phyloP scores from a whole-genome alignment of 2,888 invertebrate species.

The Eudasyphora cyanicolor region DNA sequence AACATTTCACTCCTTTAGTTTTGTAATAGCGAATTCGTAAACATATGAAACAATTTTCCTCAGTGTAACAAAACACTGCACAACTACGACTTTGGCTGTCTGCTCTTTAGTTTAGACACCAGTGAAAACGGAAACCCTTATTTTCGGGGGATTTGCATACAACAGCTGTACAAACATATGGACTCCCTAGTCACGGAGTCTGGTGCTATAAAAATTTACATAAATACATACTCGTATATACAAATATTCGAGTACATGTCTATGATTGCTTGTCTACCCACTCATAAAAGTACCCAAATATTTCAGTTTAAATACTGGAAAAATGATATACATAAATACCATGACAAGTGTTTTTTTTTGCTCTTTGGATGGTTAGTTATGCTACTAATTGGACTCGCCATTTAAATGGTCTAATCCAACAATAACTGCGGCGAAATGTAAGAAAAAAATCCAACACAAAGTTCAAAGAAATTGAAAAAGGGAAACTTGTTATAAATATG shows the following conservation, averaged over 20 bases:
- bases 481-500: background rate
- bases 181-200: no score
- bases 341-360: background rate
- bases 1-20: no score
- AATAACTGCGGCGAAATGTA: background rate
- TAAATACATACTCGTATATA: no score
- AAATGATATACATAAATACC: constrained; percentile 14
- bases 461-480: background rate
- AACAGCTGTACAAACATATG: background rate
- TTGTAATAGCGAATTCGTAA: no score
- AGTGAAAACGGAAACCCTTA: no score
- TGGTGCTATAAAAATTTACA: no score
- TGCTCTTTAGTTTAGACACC: no score
- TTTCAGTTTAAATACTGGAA: background rate
- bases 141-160: background rate
- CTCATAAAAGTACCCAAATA: background rate
- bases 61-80: no score
- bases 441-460: background rate
- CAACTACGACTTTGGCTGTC: background rate
- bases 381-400: constrained; percentile 77
- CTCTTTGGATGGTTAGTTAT: constrained; percentile 71
- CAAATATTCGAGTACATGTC: no score
- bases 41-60: no score
- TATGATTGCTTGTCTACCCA: background rate
- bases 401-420: constrained; percentile 49